A percentile compares a stretch with the other conserved stretches of the same genome.
Conservation (phyloP, 2,888 invertebrate species). For the Hypercompe scribonia region DNA sequence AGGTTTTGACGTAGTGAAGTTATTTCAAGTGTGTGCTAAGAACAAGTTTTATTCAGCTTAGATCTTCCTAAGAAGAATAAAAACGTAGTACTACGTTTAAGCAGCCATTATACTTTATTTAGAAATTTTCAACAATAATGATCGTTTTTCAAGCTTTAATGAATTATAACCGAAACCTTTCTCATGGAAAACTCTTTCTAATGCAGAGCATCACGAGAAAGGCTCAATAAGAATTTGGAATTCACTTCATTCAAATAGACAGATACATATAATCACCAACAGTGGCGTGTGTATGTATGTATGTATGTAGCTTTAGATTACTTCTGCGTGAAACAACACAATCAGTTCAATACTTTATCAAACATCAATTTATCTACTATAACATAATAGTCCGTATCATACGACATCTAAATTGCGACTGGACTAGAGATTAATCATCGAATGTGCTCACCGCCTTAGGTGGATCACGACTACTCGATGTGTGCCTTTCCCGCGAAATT, state of each 20-base stretch:
- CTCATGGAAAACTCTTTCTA: too few relatives aligned
- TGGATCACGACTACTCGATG: slow-evolving; percentile 61
- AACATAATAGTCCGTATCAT: slow-evolving; percentile 23
- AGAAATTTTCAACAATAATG: too few relatives aligned
- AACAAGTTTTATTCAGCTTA: too few relatives aligned
- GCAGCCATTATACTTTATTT: too few relatives aligned
- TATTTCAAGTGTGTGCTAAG: too few relatives aligned
- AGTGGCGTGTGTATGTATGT: neutral
- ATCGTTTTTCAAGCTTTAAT: too few relatives aligned
- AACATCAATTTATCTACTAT: slow-evolving; percentile 16
- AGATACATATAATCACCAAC: too few relatives aligned
- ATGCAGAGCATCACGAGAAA: neutral
- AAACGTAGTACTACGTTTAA: too few relatives aligned
- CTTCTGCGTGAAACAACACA: neutral
- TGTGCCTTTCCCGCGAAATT: slow-evolving; percentile 64
- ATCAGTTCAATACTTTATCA: neutral
- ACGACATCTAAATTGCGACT: slow-evolving; percentile 24
- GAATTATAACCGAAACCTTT: too few relatives aligned
- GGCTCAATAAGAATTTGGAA: neutral
- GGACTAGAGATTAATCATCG: slow-evolving; percentile 27
- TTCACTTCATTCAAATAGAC: too few relatives aligned
- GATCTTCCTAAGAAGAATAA: too few relatives aligned
- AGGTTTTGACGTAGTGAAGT: too few relatives aligned
- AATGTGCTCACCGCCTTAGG: slow-evolving; percentile 49
- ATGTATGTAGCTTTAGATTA: slow-evolving; percentile 2